Percentiles rank a stretch among this genome's conserved stretches.
Evolutionary conservation across 2,113 vertebrate species (phyloP).

Genomic region (Notechis scutatus): DNA sequence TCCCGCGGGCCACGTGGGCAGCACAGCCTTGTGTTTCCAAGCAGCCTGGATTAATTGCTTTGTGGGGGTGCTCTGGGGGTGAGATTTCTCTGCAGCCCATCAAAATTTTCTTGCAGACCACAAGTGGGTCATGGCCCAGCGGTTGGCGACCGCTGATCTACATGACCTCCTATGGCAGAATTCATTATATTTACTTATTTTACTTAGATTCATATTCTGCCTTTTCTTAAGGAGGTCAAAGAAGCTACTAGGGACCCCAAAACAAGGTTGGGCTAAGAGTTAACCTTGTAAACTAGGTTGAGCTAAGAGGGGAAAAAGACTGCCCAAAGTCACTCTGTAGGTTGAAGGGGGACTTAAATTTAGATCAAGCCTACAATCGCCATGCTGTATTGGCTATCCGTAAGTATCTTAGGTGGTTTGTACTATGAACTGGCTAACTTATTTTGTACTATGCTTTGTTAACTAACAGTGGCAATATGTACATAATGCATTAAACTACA

Average conservation of each 20-base stretch:
- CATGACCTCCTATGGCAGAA: rapidly evolving
- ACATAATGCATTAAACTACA: not conserved
- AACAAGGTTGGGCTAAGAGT: not conserved
- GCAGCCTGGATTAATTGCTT: no score
- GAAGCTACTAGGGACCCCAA: not conserved
- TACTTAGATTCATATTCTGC: not conserved
- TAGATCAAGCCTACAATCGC: not conserved
- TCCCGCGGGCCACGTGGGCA: no score
- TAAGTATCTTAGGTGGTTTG: not conserved
- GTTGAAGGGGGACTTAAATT: not conserved
- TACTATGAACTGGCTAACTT: not conserved
- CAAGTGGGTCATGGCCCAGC: no score
- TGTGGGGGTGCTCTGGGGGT: no score
- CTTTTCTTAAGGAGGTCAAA: not conserved
- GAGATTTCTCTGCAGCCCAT: no score
- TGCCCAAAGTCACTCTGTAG: not conserved
- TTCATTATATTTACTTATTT: not conserved
- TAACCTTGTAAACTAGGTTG: not conserved
- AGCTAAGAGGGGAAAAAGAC: not conserved
- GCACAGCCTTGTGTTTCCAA: no score
- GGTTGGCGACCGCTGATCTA: no score
- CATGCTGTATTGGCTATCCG: not conserved
- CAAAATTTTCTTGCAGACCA: no score
- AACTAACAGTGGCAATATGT: not conserved
- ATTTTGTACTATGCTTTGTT: not conserved